Evolutionary conservation across 2,888 invertebrate species (phyloP).

Genomic region (Caenorhabditis afra): DNA sequence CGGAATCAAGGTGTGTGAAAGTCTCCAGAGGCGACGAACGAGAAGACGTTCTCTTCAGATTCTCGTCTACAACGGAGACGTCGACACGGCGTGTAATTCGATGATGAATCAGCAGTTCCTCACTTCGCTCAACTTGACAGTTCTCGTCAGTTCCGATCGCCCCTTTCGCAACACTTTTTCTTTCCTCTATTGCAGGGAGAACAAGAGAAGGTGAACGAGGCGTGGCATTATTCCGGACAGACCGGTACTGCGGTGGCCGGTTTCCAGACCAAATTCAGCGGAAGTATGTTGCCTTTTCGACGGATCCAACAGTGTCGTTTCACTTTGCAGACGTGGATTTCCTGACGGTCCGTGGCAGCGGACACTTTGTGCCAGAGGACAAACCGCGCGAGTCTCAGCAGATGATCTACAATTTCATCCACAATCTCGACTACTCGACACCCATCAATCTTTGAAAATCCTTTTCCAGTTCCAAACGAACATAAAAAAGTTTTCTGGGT

Average conservation of each 20-base stretch:
- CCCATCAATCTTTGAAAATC: slow-evolving; percentile 22
- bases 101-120: slow-evolving; percentile 81
- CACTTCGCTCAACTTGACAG: slow-evolving; percentile 60
- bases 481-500: neutral
- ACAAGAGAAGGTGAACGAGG: slow-evolving; percentile 56
- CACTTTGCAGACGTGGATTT: slow-evolving; percentile 67
- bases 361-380: slow-evolving; percentile 73
- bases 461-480: no score
- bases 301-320: neutral
- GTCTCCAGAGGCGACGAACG: no score
- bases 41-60: no score
- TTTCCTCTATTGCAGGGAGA: slow-evolving; percentile 23
- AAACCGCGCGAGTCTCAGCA: slow-evolving; percentile 71
- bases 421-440: slow-evolving; percentile 63
- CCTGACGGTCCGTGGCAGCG: slow-evolving; percentile 71
- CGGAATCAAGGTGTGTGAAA: slow-evolving; percentile 73
- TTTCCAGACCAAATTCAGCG: slow-evolving; percentile 54
- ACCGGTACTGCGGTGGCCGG: slow-evolving; percentile 61
- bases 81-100: slow-evolving; percentile 83
- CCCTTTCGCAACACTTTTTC: slow-evolving; percentile 6
- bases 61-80: slow-evolving; percentile 83
- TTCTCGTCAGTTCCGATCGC: slow-evolving; percentile 39
- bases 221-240: slow-evolving; percentile 63
- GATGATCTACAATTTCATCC: slow-evolving; percentile 70
- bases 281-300: slow-evolving; percentile 43